Evolutionary conservation across 2,797 vertebrate species (phyloP).

Genomic region (Varecia variegata): DNA sequence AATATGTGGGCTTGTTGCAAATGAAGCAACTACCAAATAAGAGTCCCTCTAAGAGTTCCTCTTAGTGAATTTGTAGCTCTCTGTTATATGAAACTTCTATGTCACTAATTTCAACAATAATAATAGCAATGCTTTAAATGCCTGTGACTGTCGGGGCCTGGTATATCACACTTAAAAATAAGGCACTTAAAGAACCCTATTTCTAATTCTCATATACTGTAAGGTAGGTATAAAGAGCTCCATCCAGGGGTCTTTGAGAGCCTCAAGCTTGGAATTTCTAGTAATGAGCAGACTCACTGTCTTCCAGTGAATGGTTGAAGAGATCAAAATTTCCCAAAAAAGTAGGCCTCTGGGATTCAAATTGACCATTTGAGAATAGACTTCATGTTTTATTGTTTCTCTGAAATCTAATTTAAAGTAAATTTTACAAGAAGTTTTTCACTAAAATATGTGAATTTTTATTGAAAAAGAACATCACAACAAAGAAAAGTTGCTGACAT

Average conservation of each 20-base stretch:
- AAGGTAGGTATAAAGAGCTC: neutral
- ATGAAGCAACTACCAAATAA: neutral
- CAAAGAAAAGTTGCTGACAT: neutral
- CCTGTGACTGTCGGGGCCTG: neutral
- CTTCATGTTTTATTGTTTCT: neutral
- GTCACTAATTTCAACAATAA: neutral
- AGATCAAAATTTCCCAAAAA: neutral
- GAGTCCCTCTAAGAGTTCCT: neutral
- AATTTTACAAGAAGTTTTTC: neutral
- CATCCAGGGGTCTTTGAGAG: neutral
- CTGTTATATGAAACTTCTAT: neutral
- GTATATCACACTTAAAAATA: neutral
- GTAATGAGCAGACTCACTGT: neutral
- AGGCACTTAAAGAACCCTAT: neutral
- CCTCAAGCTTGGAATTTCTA: neutral
- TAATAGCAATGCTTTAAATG: neutral
- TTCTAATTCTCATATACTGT: neutral
- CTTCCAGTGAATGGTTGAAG: neutral
- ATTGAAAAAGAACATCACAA: neutral
- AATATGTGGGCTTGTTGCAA: neutral
- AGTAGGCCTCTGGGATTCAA: neutral
- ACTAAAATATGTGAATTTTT: neutral
- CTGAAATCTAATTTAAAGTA: conserved; percentile 11
- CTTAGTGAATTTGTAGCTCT: neutral
- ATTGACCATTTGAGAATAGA: neutral